Evolutionary conservation across 2,888 invertebrate genomes (phyloP).

Genomic region (Neuroscelio doddi): DNA sequence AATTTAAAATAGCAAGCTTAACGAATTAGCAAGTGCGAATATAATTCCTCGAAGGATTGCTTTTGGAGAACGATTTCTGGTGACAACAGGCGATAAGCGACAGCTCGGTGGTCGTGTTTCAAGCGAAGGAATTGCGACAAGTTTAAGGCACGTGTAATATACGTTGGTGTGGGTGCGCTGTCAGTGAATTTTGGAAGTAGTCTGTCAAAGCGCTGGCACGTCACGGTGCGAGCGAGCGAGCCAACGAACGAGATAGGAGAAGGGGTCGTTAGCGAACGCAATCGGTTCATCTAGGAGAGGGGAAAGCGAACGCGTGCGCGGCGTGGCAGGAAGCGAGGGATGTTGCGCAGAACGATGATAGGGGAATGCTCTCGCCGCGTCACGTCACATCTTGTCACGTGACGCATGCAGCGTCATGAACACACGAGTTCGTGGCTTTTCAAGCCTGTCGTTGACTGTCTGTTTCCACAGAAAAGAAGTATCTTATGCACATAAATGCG

Average conservation of each 20-base stretch:
- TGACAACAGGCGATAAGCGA: too few species aligned
- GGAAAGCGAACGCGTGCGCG: constrained; percentile 40
- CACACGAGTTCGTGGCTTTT: constrained; percentile 4
- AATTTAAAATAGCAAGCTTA: too few species aligned
- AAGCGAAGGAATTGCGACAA: background rate
- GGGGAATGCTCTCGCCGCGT: constrained; percentile 40
- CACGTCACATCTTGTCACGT: constrained; percentile 63
- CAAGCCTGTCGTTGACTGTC: constrained; percentile 16
- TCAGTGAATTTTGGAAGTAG: background rate
- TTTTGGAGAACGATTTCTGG: too few species aligned
- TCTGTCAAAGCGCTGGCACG: background rate
- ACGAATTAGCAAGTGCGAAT: too few species aligned
- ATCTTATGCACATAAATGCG: too few species aligned
- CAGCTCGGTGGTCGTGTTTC: too few species aligned
- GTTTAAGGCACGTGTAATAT: background rate
- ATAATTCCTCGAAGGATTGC: too few species aligned
- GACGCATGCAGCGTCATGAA: constrained; percentile 52
- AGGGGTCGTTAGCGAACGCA: too few species aligned
- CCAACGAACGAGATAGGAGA: too few species aligned
- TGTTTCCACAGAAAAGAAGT: constrained; percentile 22
- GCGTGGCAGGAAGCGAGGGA: constrained; percentile 29
- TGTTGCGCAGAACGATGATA: constrained; percentile 16
- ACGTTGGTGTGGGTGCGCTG: background rate
- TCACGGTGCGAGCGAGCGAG: background rate
- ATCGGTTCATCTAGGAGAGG: too few species aligned